phyloP scores from a whole-genome alignment of 2,113 vertebrate species.

The Nothoprocta pentlandii region DNA sequence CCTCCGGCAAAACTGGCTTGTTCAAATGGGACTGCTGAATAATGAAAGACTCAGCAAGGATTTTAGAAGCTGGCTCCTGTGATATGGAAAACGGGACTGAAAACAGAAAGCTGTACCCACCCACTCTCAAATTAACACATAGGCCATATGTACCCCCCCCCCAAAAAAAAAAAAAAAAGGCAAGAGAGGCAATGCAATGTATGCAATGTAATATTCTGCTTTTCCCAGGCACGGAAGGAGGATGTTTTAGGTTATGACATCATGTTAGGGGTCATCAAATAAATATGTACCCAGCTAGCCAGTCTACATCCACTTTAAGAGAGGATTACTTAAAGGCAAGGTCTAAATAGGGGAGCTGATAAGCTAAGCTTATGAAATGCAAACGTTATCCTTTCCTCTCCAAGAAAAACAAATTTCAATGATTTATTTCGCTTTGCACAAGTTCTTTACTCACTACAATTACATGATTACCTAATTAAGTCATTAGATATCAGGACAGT shows the following conservation, averaged over 20 bases:
- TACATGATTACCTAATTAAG: constrained; percentile 76
- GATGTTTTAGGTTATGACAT: background rate
- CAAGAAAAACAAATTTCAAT: background rate
- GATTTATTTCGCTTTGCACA: constrained; percentile 32
- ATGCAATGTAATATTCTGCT: background rate
- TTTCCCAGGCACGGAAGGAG: background rate
- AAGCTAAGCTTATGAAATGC: background rate
- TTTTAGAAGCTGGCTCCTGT: background rate
- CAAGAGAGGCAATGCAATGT: background rate
- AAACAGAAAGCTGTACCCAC: background rate
- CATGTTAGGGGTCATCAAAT: background rate
- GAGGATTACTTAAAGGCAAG: background rate
- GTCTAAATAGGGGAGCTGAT: background rate
- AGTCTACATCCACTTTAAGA: background rate
- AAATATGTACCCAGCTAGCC: background rate
- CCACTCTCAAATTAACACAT: background rate
- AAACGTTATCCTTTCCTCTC: constrained; percentile 3
- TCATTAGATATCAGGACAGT: constrained; percentile 64
- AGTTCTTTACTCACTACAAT: constrained; percentile 48
- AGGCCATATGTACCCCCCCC: background rate
- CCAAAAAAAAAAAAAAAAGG: background rate
- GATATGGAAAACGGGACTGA: background rate
- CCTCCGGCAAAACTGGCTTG: background rate
- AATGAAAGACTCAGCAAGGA: background rate
- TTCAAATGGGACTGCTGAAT: background rate